Evolutionary conservation across 2,888 invertebrate species (phyloP).

Genomic region (Strigamia transsilvanica): DNA sequence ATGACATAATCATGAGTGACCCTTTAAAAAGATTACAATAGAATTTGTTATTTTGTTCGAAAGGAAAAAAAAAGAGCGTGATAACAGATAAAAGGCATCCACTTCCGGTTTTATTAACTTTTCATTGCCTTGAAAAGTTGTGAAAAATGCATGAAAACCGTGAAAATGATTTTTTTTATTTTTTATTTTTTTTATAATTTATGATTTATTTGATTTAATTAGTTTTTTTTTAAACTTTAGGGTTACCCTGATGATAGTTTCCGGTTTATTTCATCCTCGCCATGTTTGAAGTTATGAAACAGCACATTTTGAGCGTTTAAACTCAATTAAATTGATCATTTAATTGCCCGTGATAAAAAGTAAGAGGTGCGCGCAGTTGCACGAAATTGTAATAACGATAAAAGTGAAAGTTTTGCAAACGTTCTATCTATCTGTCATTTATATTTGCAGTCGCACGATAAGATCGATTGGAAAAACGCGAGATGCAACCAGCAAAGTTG

Average conservation of each 20-base stretch:
- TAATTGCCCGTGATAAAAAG: constrained; percentile 2
- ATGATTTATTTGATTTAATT: background rate
- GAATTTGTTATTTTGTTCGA: no score
- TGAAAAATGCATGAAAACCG: no score
- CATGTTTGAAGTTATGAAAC: background rate
- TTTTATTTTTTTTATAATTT: background rate
- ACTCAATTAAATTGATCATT: background rate
- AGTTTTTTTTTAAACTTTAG: background rate
- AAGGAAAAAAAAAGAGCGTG: background rate
- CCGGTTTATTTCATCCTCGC: background rate
- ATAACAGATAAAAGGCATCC: background rate
- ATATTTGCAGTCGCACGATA: background rate
- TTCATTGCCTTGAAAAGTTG: background rate
- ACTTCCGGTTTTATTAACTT: background rate
- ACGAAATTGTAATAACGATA: background rate
- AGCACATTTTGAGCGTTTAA: background rate
- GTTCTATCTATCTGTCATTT: background rate
- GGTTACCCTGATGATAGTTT: background rate
- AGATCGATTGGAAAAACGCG: constrained; percentile 3
- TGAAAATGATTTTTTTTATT: background rate
- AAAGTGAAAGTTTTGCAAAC: background rate
- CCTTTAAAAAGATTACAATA: no score
- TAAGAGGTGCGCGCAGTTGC: background rate
- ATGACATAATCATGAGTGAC: no score
- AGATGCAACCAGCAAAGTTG: background rate